Percentiles rank a stretch among this genome's conserved stretches.
These are phyloP conservation scores for Rhynchonycteris naso DNA, from an alignment of 2,797 vertebrate species.

Conservation along the genomic window DNA sequence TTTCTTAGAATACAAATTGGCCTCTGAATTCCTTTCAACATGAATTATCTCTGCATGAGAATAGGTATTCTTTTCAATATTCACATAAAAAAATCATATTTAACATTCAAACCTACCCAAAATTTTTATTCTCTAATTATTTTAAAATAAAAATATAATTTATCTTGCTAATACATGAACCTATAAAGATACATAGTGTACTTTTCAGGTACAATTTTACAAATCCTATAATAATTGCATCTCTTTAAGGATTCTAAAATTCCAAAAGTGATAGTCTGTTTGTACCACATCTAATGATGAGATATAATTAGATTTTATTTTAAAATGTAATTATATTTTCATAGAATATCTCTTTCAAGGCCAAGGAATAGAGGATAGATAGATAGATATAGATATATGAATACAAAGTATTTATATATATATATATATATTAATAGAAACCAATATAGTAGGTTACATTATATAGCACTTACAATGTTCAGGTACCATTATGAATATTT, in stretches of 20 bases:
- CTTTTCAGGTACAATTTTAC: not conserved
- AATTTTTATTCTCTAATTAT: not conserved
- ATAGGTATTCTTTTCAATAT: conserved; percentile 29
- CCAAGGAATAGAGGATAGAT: not conserved
- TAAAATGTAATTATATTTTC: not conserved
- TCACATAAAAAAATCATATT: conserved; percentile 43
- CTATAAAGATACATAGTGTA: not conserved
- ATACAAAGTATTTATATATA: not conserved
- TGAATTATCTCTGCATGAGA: not conserved
- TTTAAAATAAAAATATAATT: conserved; percentile 34
- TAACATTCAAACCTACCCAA: not conserved
- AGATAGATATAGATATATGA: not conserved
- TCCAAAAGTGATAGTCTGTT: not conserved
- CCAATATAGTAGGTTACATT: not conserved
- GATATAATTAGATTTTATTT: not conserved
- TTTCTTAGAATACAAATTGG: conserved; percentile 60
- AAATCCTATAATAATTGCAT: not conserved
- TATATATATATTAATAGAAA: not conserved
- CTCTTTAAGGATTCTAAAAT: not conserved
- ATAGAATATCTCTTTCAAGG: not conserved
- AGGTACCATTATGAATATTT: not conserved
- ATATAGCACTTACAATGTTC: not conserved
- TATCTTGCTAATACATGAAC: not conserved
- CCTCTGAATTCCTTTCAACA: conserved; percentile 48
- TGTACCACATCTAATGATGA: not conserved